Conservation (phyloP, 2,888 invertebrate genomes). For the Steinernema carpocapsae region DNA sequence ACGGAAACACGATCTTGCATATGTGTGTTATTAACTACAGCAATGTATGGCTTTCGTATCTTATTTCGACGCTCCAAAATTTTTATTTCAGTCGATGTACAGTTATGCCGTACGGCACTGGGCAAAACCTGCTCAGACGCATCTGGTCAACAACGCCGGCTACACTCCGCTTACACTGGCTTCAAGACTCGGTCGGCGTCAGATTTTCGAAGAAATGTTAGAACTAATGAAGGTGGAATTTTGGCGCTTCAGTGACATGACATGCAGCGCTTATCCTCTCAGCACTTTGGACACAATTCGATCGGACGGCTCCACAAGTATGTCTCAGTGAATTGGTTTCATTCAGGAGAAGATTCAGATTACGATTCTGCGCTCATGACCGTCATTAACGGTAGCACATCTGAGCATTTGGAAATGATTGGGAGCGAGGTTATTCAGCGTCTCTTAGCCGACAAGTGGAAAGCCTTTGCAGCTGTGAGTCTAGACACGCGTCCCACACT, state of each 20-base stretch:
- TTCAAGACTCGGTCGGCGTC: conserved; percentile 91
- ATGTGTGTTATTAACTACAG: conserved; percentile 99
- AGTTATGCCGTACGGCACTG: conserved; percentile 95
- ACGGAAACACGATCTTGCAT: conserved; percentile 98
- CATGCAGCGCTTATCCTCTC: conserved; percentile 94
- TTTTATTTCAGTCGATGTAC: conserved; percentile 84
- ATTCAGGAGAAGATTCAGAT: conserved; percentile 76
- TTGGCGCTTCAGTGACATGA: conserved; percentile 98
- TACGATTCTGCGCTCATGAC: conserved; percentile 98
- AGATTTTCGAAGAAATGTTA: conserved; percentile 96
- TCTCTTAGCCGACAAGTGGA: conserved; percentile 97
- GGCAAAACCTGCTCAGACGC: conserved; percentile 87
- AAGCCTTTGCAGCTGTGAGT: conserved; percentile 88
- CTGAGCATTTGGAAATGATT: conserved; percentile 97
- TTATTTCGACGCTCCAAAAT: neutral
- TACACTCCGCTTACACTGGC: conserved; percentile 93
- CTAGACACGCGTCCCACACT: neutral
- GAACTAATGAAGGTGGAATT: conserved; percentile 85
- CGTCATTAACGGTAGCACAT: conserved; percentile 93
- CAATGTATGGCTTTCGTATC: conserved; percentile 75
- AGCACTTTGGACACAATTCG: conserved; percentile 92
- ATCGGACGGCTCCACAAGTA: conserved; percentile 92
- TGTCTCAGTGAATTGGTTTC: conserved; percentile 30
- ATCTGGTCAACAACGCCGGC: conserved; percentile 85
- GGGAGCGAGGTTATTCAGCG: conserved; percentile 97